Base-by-base conservation (phyloP, 2,797 vertebrate genomes). In the Acrossocheilus fasciatus region DNA sequence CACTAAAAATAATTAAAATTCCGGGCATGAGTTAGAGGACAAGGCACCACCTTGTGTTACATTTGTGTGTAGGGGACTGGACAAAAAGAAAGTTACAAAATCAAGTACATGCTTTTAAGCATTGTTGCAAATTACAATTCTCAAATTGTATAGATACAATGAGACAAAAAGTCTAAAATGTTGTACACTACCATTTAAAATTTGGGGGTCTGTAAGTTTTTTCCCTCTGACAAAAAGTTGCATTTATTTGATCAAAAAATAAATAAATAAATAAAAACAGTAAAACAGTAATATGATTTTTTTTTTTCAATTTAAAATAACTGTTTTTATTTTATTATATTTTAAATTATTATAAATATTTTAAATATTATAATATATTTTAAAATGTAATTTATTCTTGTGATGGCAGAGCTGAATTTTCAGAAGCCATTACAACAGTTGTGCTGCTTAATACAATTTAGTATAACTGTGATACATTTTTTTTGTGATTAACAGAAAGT, bases 1-100 rank as follows among this genome's bases (percentile, higher is more conserved):
- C 88, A 92, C 92, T 91, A 83, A 90, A 86, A 88, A 91, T 95
- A 93, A 94, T 95, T 94, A 93, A 93, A 87, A 95, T 94, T 95
- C 94, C 84, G 89, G 81, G 88, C 92, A 91, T 92, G 91, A 30
- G 36, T 62, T 89, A 76, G 86, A 84, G 83, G 87, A 81, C 90
- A 91, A 93, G 84, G 81, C 81, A 23, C 45, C 88, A 81, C 83
- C 93, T 94, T 94, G 92, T 93, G 92, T 90, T 2, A 86, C 84
- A 74, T 70, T 83, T 76, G 54, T 78, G 52, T 83, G 62, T 17
- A 75, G 68, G 88, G 14, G 4, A 80, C 50, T 39, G 45, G 66
- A 72, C 36, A 43, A 34, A 64, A 39, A 70, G 57, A 41, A 79
- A 79, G 54, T 81, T 80, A 12, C 39, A 30, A 70, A 45, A 77